A percentile compares a stretch with the other conserved stretches of the same genome.
Conservation (phyloP, 2,888 invertebrate genomes). For the Pristionchus fissidentatus region DNA sequence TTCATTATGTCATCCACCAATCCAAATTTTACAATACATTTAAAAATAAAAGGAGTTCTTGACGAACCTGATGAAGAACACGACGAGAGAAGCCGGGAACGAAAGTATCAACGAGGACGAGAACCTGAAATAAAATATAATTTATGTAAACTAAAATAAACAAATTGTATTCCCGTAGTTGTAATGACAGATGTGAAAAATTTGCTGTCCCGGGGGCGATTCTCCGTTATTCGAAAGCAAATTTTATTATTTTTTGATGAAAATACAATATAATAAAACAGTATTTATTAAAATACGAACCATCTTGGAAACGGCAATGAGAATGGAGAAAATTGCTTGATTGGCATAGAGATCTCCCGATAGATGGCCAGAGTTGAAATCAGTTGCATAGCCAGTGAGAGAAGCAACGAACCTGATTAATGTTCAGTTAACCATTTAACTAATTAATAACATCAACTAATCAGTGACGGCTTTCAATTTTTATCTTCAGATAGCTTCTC, state of each 20-base stretch:
- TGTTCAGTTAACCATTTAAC: neutral
- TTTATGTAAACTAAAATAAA: neutral
- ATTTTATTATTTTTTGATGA: no score
- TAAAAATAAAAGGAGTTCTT: no score
- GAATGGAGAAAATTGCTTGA: slow-evolving; percentile 72
- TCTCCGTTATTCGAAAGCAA: no score
- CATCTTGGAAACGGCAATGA: slow-evolving; percentile 73
- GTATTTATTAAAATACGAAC: slow-evolving; percentile 46
- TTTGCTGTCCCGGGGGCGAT: no score
- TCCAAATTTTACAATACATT: no score
- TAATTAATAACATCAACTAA: neutral
- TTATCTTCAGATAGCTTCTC: neutral
- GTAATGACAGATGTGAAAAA: no score
- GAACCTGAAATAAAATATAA: slow-evolving; percentile 55
- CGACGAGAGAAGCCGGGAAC: slow-evolving; percentile 69
- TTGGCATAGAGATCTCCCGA: slow-evolving; percentile 72
- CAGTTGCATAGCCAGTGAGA: slow-evolving; percentile 73
- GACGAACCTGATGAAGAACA: slow-evolving; percentile 66
- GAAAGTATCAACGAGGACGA: slow-evolving; percentile 69
- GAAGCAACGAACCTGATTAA: slow-evolving; percentile 64
- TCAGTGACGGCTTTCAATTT: neutral
- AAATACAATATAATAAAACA: slow-evolving; percentile 17
- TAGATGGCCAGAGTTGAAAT: slow-evolving; percentile 71
- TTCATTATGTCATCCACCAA: neutral
- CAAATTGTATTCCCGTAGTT: no score